Evolutionary conservation across 2,888 invertebrate species (phyloP), one percentile per base, ranked within the genome.

Genomic region (Mellilla xanthometata): DNA sequence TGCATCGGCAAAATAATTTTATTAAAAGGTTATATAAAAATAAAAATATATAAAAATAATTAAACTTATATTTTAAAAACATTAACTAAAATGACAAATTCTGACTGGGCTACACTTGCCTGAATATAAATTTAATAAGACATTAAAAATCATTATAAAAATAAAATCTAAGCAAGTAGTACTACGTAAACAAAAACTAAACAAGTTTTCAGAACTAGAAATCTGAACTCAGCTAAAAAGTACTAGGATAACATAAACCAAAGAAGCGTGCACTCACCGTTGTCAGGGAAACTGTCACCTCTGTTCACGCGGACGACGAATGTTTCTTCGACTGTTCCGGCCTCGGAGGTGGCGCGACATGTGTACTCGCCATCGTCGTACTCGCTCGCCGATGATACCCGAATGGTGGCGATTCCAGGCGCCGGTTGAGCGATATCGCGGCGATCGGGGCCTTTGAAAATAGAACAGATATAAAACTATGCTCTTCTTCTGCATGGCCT

Each of bases 311-410:
- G 76, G 6, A 95, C 70, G 45, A 90, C 90, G 45, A 96, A 88
- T 35, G 92, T 83, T 46, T 93, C 93, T 62, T 93, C 93, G 1
- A 83, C 80, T 27, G 89, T 85, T 38, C 95, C 95, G 3, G 93
- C 94, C 0, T 89, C 76, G 45, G 93, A 95, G 0, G 80, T 81
- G 0, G 94, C 96, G 1, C 87, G 82, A 65, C 97, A 97, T 1
- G 91, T 90, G 76, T 96, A 96, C 8, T 91, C 90, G 6, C 95
- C 95, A 48, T 92, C 92, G 67, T 96, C 94, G 0, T 87, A 80
- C 3, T 79, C 65, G 3, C 52, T 66, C 0, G 71, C 78, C 0
- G 77, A 60, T 0, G 51, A 8, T 2, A 88, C 62, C 2, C 60
- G 61, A 3, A 88, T 72, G 0, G 80, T 63, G 0, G 91, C 91